Conservation (phyloP, 1,140 invertebrate species). For the Brachystomella parvula region DNA sequence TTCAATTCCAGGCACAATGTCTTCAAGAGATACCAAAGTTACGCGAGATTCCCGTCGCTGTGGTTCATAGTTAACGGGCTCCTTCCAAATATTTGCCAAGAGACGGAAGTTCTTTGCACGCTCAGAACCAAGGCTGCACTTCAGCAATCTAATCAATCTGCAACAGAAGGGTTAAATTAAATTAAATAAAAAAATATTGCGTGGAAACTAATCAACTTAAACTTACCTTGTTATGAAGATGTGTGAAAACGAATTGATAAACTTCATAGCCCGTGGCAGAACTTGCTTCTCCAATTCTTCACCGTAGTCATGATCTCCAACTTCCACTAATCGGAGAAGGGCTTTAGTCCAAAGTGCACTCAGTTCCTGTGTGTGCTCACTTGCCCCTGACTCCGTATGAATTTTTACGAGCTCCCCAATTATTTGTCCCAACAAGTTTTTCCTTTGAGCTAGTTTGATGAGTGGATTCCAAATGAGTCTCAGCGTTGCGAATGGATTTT, state of each 20-base stretch:
- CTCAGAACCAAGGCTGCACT: not conserved
- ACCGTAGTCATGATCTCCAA: not conserved
- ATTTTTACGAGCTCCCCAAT: slow-evolving; percentile 14
- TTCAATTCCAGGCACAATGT: slow-evolving; percentile 8
- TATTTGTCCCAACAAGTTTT: slow-evolving; percentile 14
- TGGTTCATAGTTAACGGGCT: too few species aligned
- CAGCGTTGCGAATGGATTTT: slow-evolving; percentile 5
- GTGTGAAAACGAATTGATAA: not conserved
- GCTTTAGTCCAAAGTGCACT: slow-evolving; percentile 23
- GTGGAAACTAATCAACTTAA: not conserved
- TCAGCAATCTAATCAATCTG: not conserved
- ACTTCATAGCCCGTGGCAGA: slow-evolving; percentile 14
- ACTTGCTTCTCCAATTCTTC: not conserved
- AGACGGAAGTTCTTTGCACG: not conserved
- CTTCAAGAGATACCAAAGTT: not conserved
- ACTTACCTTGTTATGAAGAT: slow-evolving; percentile 22
- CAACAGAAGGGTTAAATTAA: not conserved
- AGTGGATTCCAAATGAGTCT: slow-evolving; percentile 16
- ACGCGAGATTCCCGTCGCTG: not conserved
- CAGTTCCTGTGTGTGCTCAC: slow-evolving; percentile 1
- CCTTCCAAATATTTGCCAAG: not conserved
- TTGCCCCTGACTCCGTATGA: not conserved
- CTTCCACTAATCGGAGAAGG: slow-evolving; percentile 16
- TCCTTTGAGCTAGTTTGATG: slow-evolving; percentile 20
- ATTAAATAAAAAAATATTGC: not conserved